Base-by-base conservation (phyloP, 1,140 invertebrate genomes). In the Cydia fagiglandana region DNA sequence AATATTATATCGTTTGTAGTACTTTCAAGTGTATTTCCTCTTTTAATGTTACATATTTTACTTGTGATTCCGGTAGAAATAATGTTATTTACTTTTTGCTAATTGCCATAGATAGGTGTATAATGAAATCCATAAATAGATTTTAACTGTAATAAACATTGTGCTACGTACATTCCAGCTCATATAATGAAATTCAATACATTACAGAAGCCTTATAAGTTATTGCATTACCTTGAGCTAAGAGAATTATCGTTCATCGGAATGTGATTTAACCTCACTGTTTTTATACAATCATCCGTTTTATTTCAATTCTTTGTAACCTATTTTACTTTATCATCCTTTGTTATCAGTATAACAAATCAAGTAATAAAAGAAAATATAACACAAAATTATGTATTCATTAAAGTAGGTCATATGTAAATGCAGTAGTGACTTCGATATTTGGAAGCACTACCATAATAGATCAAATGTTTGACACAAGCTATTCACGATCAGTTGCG, bases 181-280 rank as follows among this genome's bases (percentile, higher is more conserved):
- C 56, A 38, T 38, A 70, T 70, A 70, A 70, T 70, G 66, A 70
- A 70, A 70, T 70, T 70, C 66, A 70, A 70, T 70, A 45, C 34
- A 70, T 70, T 38, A 70, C 17, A 38, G 66, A 70, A 70, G 66
- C 66, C 66, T 38, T 70, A 70, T 70, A 70, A 70, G 66, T 70
- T 70, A 70, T 70, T 70, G 66, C 66, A 70, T 70, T 70, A 17
- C 66, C 66, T 70, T 70, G 66, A 70, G 66, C 66, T 70, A 70
- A 70, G 66, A 38, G 66, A 41, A 70, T 70, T 70, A 70, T 38
- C 34, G 34, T 38, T 38, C 15, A 20, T 70, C 15, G 66, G 66
- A n/a, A 38, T 38, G 15, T 70, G 66, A 17, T 70, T 70, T 70
- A 70, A 70, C 66, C 64, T 66, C 64, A 30, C 30, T 61, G 56